Evolutionary conservation across 2,888 invertebrate genomes (phyloP).

Genomic region (Cecidostiba fungosa): DNA sequence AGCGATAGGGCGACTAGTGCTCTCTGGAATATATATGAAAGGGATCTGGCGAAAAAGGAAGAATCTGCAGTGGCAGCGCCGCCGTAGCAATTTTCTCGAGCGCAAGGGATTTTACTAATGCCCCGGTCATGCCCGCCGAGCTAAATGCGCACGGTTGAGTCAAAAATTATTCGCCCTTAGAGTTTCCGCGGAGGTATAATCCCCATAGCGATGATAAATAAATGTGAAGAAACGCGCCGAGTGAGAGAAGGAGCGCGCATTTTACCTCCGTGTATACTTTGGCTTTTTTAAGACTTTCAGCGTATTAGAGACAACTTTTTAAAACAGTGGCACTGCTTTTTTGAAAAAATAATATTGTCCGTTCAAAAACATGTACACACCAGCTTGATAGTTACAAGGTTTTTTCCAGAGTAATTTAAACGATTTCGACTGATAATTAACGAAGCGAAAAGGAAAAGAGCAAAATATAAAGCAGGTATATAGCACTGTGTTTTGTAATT

Average conservation of each 20-base stretch:
- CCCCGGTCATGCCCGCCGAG: slow-evolving; percentile 19
- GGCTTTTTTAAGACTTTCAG: slow-evolving; percentile 35
- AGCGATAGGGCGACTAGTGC: background rate
- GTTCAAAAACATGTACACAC: too few relatives aligned
- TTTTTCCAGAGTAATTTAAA: background rate
- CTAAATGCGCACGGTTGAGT: slow-evolving; percentile 41
- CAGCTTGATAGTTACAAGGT: too few relatives aligned
- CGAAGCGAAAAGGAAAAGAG: background rate
- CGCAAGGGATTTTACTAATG: slow-evolving; percentile 59
- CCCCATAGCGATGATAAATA: slow-evolving; percentile 48
- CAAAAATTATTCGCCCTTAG: slow-evolving; percentile 59
- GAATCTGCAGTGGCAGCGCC: slow-evolving; percentile 32
- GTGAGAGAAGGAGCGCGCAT: background rate
- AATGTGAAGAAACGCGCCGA: slow-evolving; percentile 27
- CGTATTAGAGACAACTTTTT: background rate
- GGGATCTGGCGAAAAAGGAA: background rate
- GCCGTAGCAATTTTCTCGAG: slow-evolving; percentile 51
- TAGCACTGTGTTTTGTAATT: background rate
- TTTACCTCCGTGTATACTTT: background rate
- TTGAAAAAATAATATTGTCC: too few relatives aligned
- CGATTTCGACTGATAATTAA: background rate
- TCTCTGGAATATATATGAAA: slow-evolving; percentile 14
- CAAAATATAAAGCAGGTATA: background rate
- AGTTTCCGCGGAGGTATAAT: slow-evolving; percentile 25
- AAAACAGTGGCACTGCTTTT: background rate